Conservation (phyloP, 2,888 invertebrate genomes). For the Phalangium opilio region DNA sequence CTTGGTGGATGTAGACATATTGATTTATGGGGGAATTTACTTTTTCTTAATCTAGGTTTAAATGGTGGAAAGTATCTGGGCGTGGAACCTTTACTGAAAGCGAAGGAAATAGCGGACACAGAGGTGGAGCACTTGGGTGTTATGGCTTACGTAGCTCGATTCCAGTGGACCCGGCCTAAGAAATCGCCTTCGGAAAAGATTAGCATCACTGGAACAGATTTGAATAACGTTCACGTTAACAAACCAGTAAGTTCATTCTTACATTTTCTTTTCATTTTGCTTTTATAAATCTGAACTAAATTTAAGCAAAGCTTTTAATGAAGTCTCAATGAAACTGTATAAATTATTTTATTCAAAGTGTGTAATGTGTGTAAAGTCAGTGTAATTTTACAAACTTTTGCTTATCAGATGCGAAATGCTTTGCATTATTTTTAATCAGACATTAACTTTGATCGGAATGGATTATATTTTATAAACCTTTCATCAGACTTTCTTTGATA, state of each 20-base stretch:
- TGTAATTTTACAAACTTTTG: too few species aligned
- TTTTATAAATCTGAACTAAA: too few species aligned
- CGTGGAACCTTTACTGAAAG: conserved; percentile 73
- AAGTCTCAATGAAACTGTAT: too few species aligned
- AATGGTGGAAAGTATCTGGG: conserved; percentile 49
- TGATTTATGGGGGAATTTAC: not conserved
- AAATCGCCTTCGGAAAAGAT: conserved; percentile 69
- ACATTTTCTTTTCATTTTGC: too few species aligned
- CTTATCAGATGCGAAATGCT: too few species aligned
- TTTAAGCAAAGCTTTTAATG: too few species aligned
- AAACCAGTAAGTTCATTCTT: conserved; percentile 48
- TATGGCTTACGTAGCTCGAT: conserved; percentile 90
- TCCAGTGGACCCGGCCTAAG: conserved; percentile 72
- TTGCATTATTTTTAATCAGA: too few species aligned
- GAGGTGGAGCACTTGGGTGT: conserved; percentile 92
- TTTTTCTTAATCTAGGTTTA: conserved; percentile 36
- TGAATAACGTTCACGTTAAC: conserved; percentile 68
- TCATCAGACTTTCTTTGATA: too few species aligned
- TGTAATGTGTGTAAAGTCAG: too few species aligned
- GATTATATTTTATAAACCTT: too few species aligned
- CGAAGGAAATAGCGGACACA: conserved; percentile 85
- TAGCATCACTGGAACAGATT: conserved; percentile 53
- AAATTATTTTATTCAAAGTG: too few species aligned
- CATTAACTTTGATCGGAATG: too few species aligned
- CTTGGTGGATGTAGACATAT: not conserved